Percentiles rank a stretch among this genome's conserved stretches.
These are phyloP conservation scores for Graphium colonna DNA, from an alignment of 2,888 invertebrate species.

Conservation along the genomic window DNA sequence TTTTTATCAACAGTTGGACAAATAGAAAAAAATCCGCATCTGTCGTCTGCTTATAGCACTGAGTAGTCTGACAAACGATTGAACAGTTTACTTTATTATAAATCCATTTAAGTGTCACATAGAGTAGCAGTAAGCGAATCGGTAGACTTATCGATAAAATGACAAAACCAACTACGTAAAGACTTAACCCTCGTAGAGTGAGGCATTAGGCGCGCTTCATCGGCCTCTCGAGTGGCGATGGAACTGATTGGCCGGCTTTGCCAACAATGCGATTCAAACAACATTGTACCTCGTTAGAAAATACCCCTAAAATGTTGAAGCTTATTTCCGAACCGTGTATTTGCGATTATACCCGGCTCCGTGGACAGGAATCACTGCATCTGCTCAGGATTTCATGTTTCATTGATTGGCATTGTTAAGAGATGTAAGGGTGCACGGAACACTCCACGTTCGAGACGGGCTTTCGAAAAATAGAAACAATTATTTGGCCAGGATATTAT, in stretches of 20 bases:
- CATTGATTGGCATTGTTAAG: constrained; percentile 74
- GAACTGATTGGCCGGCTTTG: constrained; percentile 74
- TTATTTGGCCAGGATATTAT: constrained; percentile 52
- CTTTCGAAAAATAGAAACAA: constrained; percentile 54
- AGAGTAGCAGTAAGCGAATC: constrained; percentile 35
- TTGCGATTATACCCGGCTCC: constrained; percentile 30
- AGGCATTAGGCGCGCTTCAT: constrained; percentile 70
- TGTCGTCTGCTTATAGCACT: background rate
- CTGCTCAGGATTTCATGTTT: constrained; percentile 74
- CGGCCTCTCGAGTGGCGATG: constrained; percentile 73
- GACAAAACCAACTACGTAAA: constrained; percentile 68
- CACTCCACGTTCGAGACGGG: constrained; percentile 45
- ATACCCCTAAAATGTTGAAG: constrained; percentile 10
- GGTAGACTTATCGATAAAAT: constrained; percentile 54
- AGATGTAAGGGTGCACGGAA: constrained; percentile 46
- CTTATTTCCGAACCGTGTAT: constrained; percentile 25
- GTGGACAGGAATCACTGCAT: constrained; percentile 54
- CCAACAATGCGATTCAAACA: constrained; percentile 59
- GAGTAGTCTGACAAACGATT: background rate
- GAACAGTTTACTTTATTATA: constrained; percentile 18
- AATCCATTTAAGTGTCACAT: constrained; percentile 23
- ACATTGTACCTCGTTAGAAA: constrained; percentile 30
- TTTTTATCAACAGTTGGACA: background rate
- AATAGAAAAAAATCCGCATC: background rate
- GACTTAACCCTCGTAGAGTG: constrained; percentile 67